phyloP scores from a whole-genome alignment of 1,140 invertebrate species.

The Micrasema minimum region DNA sequence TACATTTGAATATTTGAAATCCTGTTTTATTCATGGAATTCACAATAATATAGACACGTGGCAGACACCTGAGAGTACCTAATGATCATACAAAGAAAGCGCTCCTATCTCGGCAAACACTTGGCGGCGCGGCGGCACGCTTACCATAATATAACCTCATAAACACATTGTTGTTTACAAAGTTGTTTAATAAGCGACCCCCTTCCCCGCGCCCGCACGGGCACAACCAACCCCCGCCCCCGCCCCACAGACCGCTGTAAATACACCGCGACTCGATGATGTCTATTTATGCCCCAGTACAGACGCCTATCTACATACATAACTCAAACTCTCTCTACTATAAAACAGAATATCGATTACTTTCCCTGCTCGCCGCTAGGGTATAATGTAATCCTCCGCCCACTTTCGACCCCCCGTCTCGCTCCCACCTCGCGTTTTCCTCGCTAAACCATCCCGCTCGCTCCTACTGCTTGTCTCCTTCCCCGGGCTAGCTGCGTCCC shows the following conservation, averaged over 20 bases:
- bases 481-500: constrained; percentile 32
- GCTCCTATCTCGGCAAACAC: constrained; percentile 24
- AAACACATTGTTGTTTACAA: constrained; percentile 49
- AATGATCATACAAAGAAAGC: constrained; percentile 29
- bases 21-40: too few species aligned
- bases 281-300: constrained; percentile 49
- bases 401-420: constrained; percentile 39
- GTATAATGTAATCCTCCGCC: constrained; percentile 54
- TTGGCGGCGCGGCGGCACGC: constrained; percentile 17
- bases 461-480: constrained; percentile 15
- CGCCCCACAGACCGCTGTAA: constrained; percentile 38
- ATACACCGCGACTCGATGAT: constrained; percentile 50
- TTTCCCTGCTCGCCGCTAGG: constrained; percentile 52
- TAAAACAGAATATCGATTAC: constrained; percentile 54
- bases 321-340: constrained; percentile 50
- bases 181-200: constrained; percentile 46
- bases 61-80: constrained; percentile 15
- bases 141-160: constrained; percentile 44
- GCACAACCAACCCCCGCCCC: constrained; percentile 10
- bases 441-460: constrained; percentile 33
- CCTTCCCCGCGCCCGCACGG: constrained; percentile 5
- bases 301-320: constrained; percentile 47
- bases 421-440: constrained; percentile 32
- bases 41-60: too few species aligned
- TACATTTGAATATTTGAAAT: too few species aligned